These are phyloP conservation scores for Rhyacophila evoluta DNA, from an alignment of 2,888 invertebrate species.

Conservation along the genomic window DNA sequence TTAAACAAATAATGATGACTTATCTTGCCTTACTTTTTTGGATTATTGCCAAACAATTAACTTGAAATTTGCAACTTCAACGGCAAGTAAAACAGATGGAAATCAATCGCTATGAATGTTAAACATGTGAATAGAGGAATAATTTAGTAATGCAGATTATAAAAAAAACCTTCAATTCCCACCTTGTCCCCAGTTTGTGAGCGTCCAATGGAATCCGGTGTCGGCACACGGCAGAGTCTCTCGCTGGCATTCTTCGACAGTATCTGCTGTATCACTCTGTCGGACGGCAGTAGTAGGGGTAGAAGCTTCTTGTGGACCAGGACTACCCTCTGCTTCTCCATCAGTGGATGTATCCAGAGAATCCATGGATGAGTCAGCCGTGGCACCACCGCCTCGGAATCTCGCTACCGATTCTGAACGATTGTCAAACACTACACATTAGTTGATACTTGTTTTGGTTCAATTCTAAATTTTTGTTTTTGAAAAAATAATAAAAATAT, in stretches of 20 bases:
- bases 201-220: constrained; percentile 72
- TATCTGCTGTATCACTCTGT: constrained; percentile 57
- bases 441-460: constrained; percentile 19
- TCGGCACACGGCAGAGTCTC: constrained; percentile 57
- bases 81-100: no score
- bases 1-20: no score
- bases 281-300: constrained; percentile 55
- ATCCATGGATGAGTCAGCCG: constrained; percentile 58
- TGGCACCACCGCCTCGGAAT: constrained; percentile 67
- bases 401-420: constrained; percentile 63
- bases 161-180: no score
- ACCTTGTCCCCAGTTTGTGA: constrained; percentile 70
- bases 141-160: no score
- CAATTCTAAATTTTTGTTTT: no score
- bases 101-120: no score
- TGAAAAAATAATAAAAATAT: no score
- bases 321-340: constrained; percentile 57
- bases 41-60: no score
- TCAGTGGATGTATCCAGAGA: constrained; percentile 60
- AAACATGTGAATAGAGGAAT: no score
- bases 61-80: no score
- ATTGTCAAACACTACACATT: constrained; percentile 23
- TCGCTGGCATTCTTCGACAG: constrained; percentile 58
- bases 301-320: constrained; percentile 55
- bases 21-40: no score